Evolutionary conservation across 2,113 vertebrate species (phyloP).

Genomic region (Catharus minimus): DNA sequence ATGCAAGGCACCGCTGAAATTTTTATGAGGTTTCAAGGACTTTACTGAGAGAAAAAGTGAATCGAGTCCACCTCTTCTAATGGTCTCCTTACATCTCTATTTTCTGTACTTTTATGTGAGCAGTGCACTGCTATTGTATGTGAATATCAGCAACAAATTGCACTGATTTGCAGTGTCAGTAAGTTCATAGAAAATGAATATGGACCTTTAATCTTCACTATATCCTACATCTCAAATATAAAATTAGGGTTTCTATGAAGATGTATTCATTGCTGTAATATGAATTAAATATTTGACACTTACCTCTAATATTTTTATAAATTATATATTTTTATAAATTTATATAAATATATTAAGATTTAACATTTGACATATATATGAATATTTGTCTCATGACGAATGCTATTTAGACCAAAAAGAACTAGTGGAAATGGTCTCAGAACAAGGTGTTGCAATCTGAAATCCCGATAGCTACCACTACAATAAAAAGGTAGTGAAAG

Average conservation of each 20-base stretch:
- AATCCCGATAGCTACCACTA: neutral
- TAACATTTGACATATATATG: neutral
- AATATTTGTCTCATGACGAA: neutral
- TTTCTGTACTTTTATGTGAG: neutral
- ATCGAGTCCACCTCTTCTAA: neutral
- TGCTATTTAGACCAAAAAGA: neutral
- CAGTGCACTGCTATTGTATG: neutral
- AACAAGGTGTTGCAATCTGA: neutral
- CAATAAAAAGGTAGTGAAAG: neutral
- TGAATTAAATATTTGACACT: neutral
- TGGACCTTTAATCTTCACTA: neutral
- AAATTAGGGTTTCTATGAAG: neutral
- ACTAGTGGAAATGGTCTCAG: neutral
- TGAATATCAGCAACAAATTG: neutral
- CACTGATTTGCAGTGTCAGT: neutral
- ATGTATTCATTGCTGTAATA: neutral
- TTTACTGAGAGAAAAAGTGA: neutral
- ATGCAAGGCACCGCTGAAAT: neutral
- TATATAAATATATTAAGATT: neutral
- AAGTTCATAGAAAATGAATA: neutral
- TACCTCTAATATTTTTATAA: neutral
- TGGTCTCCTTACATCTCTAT: neutral
- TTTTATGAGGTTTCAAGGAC: neutral
- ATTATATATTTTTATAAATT: neutral
- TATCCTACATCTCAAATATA: neutral